Conservation (phyloP, 35 echinoderm and acorn worm species). For the Strongylocentrotus purpuratus region DNA sequence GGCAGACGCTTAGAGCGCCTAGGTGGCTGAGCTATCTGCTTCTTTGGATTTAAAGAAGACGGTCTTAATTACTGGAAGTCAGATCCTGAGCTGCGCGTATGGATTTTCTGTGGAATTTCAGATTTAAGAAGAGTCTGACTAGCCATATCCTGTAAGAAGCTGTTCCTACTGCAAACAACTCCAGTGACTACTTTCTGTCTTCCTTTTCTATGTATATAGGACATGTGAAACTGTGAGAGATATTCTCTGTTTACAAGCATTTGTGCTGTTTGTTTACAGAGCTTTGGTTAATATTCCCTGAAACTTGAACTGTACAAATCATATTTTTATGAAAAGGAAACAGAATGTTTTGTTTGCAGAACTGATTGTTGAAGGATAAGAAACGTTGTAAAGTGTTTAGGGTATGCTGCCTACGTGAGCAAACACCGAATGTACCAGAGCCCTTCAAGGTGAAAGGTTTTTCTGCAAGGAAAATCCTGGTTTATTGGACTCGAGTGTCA, state of each 20-base stretch:
- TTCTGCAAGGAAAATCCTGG: not conserved
- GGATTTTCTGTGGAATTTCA: not conserved
- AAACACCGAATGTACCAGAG: not conserved
- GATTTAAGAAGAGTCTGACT: not conserved
- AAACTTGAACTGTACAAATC: not conserved
- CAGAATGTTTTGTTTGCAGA: not conserved
- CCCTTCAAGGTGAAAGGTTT: not conserved
- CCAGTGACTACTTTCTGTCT: not conserved
- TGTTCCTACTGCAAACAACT: not conserved
- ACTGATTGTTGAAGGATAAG: not conserved
- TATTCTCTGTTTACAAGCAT: not conserved
- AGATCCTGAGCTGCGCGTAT: not conserved
- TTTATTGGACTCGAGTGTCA: not conserved
- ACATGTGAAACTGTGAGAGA: not conserved
- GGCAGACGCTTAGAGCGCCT: not conserved
- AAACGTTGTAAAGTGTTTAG: not conserved
- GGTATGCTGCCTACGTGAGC: not conserved
- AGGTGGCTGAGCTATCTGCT: not conserved
- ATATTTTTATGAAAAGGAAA: not conserved
- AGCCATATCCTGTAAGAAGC: not conserved
- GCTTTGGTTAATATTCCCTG: not conserved
- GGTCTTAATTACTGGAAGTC: not conserved
- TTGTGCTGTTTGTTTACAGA: not conserved
- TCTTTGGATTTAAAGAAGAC: not conserved
- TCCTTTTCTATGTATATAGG: not conserved